Evolutionary conservation across 2,888 invertebrate species (phyloP), one percentile per base, ranked within the genome.

Genomic region (Rhopalosiphum nymphaeae): DNA sequence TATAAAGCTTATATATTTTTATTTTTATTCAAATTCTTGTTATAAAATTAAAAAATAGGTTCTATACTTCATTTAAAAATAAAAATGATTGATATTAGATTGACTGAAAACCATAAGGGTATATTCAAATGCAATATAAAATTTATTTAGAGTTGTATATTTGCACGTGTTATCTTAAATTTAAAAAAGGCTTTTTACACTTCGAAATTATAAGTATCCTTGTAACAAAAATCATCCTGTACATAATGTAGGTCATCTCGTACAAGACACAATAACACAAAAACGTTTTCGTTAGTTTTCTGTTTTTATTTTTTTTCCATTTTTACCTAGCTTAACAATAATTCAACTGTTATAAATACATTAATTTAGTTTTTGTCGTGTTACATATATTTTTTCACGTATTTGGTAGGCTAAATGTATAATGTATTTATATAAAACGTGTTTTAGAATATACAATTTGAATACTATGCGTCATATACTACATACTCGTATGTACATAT

Each of bases 251-350:
- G 46, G 85, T 29, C 36, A 78, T 85, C 44, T 13, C n/a, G 29
- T n/a, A 86, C 86, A 44, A 86, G 13, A 86, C 16, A 86, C 36
- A 36, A 78, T 36, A 78, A 78, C 78, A 78, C 9, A n/a, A 86
- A 44, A 86, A 46, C 86, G 46, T 44, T 86, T 85, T 46, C 46
- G 86, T 86, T 86, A 29, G 46, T 29, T 46, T 86, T 46, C 46
- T 44, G 46, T 44, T 86, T 46, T 86, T 7, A 46, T 85, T 85
- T 85, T 85, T 85, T 85, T 85, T 29, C 1, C 13, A 26, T 29
- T 44, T 42, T 85, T 46, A n/a, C 61, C 21, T 7, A 90, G 46
- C 90, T 90, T 90, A 44, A 36, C 67, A 67, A 90, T 36, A 67
- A 90, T 36, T 13, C 46, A 90, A 46, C 90, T 67, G 67, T 44